A percentile compares a stretch with the other conserved stretches of the same genome.
Conservation (phyloP, 2,888 invertebrate genomes). For the Stenoptilia bipunctidactyla region DNA sequence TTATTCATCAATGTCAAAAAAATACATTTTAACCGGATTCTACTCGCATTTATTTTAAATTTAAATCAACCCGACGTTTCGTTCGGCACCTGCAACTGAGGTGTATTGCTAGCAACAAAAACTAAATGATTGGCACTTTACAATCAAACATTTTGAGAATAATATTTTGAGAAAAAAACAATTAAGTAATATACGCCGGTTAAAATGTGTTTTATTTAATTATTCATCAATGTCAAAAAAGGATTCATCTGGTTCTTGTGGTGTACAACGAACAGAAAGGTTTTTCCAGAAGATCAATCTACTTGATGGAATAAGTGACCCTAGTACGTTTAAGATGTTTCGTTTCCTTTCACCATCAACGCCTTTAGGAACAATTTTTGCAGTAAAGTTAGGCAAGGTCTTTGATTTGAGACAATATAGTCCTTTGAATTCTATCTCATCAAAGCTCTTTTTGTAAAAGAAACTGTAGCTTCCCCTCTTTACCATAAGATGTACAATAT, state of each 20-base stretch:
- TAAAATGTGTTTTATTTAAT: conserved; percentile 4
- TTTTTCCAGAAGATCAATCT: conserved; percentile 12
- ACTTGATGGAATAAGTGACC: conserved; percentile 12
- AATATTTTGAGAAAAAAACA: too few relatives aligned
- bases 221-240: conserved; percentile 10
- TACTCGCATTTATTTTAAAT: too few relatives aligned
- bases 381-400: conserved; percentile 10
- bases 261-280: conserved; percentile 11
- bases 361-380: conserved; percentile 11
- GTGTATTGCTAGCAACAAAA: too few relatives aligned
- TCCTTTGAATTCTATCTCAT: conserved; percentile 10
- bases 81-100: too few relatives aligned
- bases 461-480: too few relatives aligned
- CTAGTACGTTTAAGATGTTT: conserved; percentile 12
- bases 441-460: conserved; percentile 10
- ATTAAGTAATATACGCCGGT: too few relatives aligned
- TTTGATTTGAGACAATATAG: conserved; percentile 11
- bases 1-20: too few relatives aligned
- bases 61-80: too few relatives aligned
- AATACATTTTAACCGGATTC: too few relatives aligned
- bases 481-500: conserved; percentile 10
- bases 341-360: conserved; percentile 7
- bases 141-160: too few relatives aligned
- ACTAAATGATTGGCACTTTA: too few relatives aligned
- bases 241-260: conserved; percentile 10